A percentile compares a stretch with the other conserved stretches of the same genome.
These are phyloP conservation scores for Strigops habroptila DNA, from an alignment of 2,113 vertebrate genomes.

Conservation along the genomic window DNA sequence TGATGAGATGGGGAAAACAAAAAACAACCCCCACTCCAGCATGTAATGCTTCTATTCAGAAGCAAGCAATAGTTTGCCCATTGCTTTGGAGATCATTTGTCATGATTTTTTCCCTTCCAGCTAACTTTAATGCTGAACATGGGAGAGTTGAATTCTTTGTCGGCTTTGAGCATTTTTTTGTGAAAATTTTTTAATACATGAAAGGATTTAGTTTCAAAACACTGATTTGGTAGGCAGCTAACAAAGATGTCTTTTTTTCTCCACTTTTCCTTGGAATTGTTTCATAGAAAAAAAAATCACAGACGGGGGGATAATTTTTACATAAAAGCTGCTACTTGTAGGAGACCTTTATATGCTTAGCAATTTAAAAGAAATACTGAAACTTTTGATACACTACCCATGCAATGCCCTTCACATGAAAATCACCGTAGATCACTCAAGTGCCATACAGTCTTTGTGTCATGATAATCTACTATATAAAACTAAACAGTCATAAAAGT, in stretches of 20 bases:
- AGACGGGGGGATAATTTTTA: not conserved
- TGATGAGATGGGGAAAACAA: not conserved
- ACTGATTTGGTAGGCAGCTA: not conserved
- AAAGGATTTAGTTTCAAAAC: constrained; percentile 1
- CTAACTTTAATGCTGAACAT: not conserved
- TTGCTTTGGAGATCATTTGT: not conserved
- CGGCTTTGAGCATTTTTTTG: not conserved
- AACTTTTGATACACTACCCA: not conserved
- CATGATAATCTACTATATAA: not conserved
- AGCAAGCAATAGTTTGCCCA: not conserved
- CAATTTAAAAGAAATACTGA: constrained; percentile 10
- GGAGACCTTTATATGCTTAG: not conserved
- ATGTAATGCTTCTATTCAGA: not conserved
- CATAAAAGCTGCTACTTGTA: not conserved
- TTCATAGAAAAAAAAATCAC: not conserved
- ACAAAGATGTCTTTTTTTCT: constrained; percentile 25
- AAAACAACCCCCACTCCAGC: not conserved
- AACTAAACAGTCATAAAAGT: not conserved
- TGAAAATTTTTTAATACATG: not conserved
- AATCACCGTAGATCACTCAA: not conserved
- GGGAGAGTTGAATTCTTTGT: not conserved
- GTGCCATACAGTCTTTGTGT: not conserved
- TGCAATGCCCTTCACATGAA: not conserved
- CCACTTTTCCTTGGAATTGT: not conserved
- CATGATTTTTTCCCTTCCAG: not conserved